Evolutionary conservation across 2,113 vertebrate species (phyloP), one percentile per base, ranked within the genome.

Genomic region (Hiodon tergisus): DNA sequence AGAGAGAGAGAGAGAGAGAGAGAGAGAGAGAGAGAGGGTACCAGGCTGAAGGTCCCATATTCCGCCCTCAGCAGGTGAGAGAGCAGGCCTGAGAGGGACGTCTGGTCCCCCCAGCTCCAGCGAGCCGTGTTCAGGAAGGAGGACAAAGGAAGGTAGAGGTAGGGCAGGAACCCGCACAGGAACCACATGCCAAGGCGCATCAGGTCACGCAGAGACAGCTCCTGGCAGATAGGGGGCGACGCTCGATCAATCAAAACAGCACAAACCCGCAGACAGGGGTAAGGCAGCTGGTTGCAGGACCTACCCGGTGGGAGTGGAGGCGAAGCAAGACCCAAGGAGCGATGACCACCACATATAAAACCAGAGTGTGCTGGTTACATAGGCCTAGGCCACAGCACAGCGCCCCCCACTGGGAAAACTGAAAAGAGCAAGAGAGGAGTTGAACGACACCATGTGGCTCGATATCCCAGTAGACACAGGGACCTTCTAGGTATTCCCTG

Each of bases 81-180:
- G 81, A 96, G 83, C 82, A 99, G 92, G 59, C 97, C 97, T 16
- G 82, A 86, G 73, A 95, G 48, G n/a, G 92, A 92, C 3, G 94
- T 96, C 92, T 98, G 96, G 90, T 99, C 97, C 78, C 97, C 97
- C 97, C 96, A 98, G 81, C 93, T 98, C 97, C 97, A 99, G 66
- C 93, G 94, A 55, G 97, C 96, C 51, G 67, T 86, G 84, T 79
- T 95, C 83, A 95, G 79, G 89, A 88, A 93, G 82, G 96, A 97
- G 0, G 96, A 97, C 70, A 93, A 68, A 3, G 96, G 95, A 78
- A 99, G 90, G 89, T 98, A 96, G 81, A 93, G 69, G 82, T 98
- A 98, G 11, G 97, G 97, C 82, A 96, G 84, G 71, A 97, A 90
- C 31, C 97, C 96, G 69, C 85, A 78, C 52, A 91, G 80, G 79